A percentile compares a stretch with the other conserved stretches of the same genome.
Conservation (phyloP, 2,113 vertebrate genomes). For the Nerophis ophidion region DNA sequence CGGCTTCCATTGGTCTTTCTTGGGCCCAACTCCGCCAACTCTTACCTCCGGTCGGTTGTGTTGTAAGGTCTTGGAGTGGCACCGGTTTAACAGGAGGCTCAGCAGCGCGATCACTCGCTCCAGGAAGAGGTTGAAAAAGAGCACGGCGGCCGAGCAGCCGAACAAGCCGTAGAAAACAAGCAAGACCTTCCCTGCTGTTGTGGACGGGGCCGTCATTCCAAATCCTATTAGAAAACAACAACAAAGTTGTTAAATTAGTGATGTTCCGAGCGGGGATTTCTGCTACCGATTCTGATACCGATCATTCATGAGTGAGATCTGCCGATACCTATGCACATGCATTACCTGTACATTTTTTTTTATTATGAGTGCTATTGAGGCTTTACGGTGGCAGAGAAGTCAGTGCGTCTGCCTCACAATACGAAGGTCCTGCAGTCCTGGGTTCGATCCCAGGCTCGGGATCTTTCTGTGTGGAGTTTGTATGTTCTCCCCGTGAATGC, state of each 20-base stretch:
- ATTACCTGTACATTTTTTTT: too few relatives aligned
- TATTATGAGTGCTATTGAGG: too few relatives aligned
- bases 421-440: too few relatives aligned
- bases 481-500: too few relatives aligned
- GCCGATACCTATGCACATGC: too few relatives aligned
- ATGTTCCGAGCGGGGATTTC: too few relatives aligned
- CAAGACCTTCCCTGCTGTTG: slow-evolving; percentile 51
- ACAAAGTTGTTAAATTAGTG: background rate
- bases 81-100: slow-evolving; percentile 35
- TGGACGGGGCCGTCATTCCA: slow-evolving; percentile 59
- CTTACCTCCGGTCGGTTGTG: background rate
- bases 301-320: too few relatives aligned
- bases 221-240: slow-evolving; percentile 48
- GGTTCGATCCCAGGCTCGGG: too few relatives aligned
- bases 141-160: slow-evolving; percentile 56
- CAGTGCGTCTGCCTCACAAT: too few relatives aligned
- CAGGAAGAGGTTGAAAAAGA: slow-evolving; percentile 60
- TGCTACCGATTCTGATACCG: too few relatives aligned
- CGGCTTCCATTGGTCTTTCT: slow-evolving; percentile 40
- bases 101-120: slow-evolving; percentile 47
- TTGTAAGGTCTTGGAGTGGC: slow-evolving; percentile 23
- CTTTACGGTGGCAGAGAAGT: too few relatives aligned
- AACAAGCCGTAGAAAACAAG: slow-evolving; percentile 64
- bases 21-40: background rate
- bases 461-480: too few relatives aligned